phyloP scores from a whole-genome alignment of 2,888 invertebrate genomes.

The Gortyna flavago region DNA sequence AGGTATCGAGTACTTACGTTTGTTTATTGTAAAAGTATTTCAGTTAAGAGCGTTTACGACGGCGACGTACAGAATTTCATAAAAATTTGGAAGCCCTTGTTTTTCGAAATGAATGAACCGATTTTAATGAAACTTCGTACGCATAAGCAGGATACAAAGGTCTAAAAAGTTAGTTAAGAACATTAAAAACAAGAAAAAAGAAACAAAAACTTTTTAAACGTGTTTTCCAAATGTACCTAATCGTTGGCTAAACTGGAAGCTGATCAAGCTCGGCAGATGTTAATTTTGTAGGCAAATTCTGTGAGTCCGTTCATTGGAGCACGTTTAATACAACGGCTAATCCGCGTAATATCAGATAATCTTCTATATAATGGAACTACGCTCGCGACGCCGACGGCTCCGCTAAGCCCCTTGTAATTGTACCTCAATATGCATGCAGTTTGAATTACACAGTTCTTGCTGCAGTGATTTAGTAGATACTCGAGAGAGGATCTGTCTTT shows the following conservation, averaged over 20 bases:
- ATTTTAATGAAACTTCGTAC: no score
- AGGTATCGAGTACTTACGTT: not conserved
- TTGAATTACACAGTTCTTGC: conserved; percentile 51
- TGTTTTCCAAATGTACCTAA: no score
- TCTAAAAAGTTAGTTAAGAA: no score
- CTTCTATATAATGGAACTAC: conserved; percentile 64
- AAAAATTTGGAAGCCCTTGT: no score
- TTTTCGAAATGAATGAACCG: no score
- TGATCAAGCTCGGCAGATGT: conserved; percentile 5
- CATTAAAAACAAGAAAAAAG: no score
- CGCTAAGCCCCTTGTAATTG: conserved; percentile 64
- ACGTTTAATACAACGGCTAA: conserved; percentile 62
- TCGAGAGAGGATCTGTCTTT: conserved; percentile 2
- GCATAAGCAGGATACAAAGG: no score
- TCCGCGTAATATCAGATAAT: conserved; percentile 67
- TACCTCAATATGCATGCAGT: conserved; percentile 63
- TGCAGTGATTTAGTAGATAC: conserved; percentile 30
- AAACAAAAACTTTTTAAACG: no score
- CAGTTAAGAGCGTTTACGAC: no score
- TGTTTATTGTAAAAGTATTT: not conserved
- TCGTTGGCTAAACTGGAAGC: not conserved
- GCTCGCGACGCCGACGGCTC: conserved; percentile 56
- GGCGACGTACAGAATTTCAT: no score
- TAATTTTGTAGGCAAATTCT: conserved; percentile 54
- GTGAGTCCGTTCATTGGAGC: conserved; percentile 43